Evolutionary conservation across 2,113 vertebrate species (phyloP).

Genomic region (Opisthocomus hoazin): DNA sequence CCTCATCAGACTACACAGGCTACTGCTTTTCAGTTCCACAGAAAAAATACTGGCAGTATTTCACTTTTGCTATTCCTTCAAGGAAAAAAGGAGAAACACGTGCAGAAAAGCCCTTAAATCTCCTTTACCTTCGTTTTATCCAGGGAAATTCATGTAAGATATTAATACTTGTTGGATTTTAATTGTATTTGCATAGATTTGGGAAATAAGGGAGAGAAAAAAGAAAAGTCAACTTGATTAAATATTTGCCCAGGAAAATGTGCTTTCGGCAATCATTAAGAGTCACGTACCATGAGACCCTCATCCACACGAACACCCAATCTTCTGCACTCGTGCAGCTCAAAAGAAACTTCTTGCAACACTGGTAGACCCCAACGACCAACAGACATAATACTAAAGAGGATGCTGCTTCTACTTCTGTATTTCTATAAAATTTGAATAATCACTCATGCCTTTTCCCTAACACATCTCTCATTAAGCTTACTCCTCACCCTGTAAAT

Average conservation of each 20-base stretch:
- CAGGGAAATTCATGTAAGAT: neutral
- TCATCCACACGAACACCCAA: neutral
- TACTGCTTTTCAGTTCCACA: no score
- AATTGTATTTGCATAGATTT: neutral
- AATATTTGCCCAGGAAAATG: neutral
- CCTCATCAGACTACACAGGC: no score
- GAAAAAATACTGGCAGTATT: neutral
- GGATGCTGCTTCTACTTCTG: neutral
- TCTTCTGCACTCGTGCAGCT: no score
- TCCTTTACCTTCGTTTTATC: neutral
- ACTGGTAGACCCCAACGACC: accelerated
- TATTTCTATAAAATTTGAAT: neutral
- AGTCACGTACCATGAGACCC: neutral
- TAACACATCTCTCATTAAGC: neutral
- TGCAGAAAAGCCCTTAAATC: neutral
- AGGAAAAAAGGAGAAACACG: neutral
- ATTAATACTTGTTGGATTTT: neutral
- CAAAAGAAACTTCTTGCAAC: neutral
- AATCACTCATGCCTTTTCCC: neutral
- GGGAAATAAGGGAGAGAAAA: neutral
- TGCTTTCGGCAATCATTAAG: neutral
- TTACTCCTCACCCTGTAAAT: neutral
- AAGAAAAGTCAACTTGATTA: neutral
- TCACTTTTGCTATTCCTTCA: neutral
- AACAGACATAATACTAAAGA: no score